phyloP scores from a whole-genome alignment of 2,797 vertebrate genomes.

The Geotrypetes seraphini region DNA sequence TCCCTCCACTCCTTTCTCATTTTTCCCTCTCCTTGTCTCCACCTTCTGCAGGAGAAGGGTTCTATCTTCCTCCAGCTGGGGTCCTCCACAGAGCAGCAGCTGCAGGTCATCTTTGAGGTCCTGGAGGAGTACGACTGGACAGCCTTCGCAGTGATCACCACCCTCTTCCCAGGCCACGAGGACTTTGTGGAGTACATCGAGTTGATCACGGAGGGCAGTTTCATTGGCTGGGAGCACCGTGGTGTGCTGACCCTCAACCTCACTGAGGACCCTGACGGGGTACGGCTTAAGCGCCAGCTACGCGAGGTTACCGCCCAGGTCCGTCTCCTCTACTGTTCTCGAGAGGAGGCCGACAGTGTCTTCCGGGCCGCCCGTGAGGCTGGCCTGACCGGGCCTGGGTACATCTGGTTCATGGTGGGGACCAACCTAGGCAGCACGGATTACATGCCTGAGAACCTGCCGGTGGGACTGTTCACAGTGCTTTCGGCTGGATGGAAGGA shows the following conservation, averaged over 20 bases:
- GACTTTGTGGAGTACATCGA: slow-evolving; percentile 86
- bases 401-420: slow-evolving; percentile 89
- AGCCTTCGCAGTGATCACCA: slow-evolving; percentile 82
- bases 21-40: neutral
- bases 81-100: slow-evolving; percentile 82
- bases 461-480: slow-evolving; percentile 79
- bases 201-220: slow-evolving; percentile 83
- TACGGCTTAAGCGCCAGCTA: slow-evolving; percentile 71
- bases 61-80: slow-evolving; percentile 91
- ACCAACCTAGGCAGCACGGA: slow-evolving; percentile 72
- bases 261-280: slow-evolving; percentile 71
- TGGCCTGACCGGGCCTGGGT: slow-evolving; percentile 77
- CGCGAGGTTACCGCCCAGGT: slow-evolving; percentile 86
- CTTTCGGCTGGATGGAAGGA: slow-evolving; percentile 84
- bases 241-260: slow-evolving; percentile 84
- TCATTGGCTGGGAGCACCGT: slow-evolving; percentile 92
- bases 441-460: slow-evolving; percentile 56
- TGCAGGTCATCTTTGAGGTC: slow-evolving; percentile 90
- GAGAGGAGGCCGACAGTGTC: slow-evolving; percentile 81
- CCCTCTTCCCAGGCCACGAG: slow-evolving; percentile 84
- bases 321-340: slow-evolving; percentile 86
- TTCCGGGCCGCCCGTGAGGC: slow-evolving; percentile 78
- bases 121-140: slow-evolving; percentile 96
- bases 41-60: slow-evolving; percentile 71
- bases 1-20: neutral